phyloP scores from a whole-genome alignment of 1,140 invertebrate genomes.

The Brachionus paranguensis region DNA sequence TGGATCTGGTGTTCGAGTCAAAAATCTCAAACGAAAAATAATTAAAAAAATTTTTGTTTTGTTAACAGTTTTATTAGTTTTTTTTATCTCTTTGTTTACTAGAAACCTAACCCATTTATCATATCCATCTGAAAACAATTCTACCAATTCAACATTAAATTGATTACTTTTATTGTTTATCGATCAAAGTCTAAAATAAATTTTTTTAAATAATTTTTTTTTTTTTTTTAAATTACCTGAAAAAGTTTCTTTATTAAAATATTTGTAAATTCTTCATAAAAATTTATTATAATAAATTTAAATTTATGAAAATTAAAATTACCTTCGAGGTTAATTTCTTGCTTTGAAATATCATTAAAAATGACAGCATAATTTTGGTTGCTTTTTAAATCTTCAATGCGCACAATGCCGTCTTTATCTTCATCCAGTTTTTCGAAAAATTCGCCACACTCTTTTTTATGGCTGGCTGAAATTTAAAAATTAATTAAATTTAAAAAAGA shows the following conservation, averaged over 20 bases:
- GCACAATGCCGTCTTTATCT: not conserved
- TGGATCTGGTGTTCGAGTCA: not conserved
- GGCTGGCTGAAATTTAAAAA: not conserved
- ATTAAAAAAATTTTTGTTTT: conserved; percentile 11
- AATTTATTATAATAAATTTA: not conserved
- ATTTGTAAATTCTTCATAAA: not conserved
- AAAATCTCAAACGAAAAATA: conserved; percentile 11
- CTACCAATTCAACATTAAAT: not conserved
- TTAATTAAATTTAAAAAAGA: not conserved
- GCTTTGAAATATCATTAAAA: not conserved
- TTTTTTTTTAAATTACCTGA: no score
- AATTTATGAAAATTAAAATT: not conserved
- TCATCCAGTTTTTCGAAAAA: not conserved
- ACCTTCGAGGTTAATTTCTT: not conserved
- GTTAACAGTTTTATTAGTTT: not conserved
- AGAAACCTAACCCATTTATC: not conserved
- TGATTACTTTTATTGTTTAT: not conserved
- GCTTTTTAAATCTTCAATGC: not conserved
- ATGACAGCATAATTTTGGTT: not conserved
- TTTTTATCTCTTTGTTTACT: not conserved
- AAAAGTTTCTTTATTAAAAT: not conserved
- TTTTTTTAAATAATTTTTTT: no score
- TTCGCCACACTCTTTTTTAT: not conserved
- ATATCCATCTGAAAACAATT: not conserved
- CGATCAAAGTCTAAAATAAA: not conserved